phyloP scores from a whole-genome alignment of 2,797 vertebrate species.

The Scolopax rusticola region DNA sequence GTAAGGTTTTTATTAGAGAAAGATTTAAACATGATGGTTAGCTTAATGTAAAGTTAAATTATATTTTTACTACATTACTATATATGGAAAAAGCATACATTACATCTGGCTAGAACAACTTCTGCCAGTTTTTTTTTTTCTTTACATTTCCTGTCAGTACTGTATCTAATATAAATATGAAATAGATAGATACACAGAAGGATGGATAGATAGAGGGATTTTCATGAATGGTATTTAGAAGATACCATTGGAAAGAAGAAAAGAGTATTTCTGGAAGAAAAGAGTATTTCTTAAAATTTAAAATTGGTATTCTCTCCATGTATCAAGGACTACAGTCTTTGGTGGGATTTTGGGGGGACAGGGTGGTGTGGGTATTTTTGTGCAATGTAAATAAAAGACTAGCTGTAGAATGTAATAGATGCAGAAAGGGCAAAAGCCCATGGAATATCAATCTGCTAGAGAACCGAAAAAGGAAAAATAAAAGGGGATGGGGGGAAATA shows the following conservation, averaged over 20 bases:
- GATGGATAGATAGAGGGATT: neutral
- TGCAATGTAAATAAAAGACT: neutral
- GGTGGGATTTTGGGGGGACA: neutral
- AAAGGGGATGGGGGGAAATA: fast-evolving
- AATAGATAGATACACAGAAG: neutral
- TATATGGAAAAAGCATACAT: slow-evolving; percentile 32
- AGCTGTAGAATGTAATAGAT: neutral
- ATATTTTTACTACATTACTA: slow-evolving; percentile 40
- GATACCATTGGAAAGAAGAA: no score
- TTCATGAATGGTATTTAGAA: neutral
- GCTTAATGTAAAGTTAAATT: slow-evolving; percentile 51
- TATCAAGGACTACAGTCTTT: neutral
- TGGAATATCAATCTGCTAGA: neutral
- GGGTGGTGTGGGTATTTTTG: neutral
- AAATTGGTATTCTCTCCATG: neutral
- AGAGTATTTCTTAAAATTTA: neutral
- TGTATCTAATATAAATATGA: neutral
- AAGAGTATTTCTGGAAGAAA: neutral
- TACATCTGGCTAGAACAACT: slow-evolving; percentile 31
- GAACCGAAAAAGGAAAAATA: neutral
- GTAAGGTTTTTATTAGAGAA: slow-evolving; percentile 60
- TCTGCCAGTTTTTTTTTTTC: neutral
- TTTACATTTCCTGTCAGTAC: slow-evolving; percentile 19
- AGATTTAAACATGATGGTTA: slow-evolving; percentile 58
- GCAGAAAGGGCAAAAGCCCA: neutral